Percentiles rank a stretch among this genome's conserved stretches.
These are phyloP conservation scores for Phanerotoma sp. DNA, from an alignment of 2,888 invertebrate species.

Conservation along the genomic window DNA sequence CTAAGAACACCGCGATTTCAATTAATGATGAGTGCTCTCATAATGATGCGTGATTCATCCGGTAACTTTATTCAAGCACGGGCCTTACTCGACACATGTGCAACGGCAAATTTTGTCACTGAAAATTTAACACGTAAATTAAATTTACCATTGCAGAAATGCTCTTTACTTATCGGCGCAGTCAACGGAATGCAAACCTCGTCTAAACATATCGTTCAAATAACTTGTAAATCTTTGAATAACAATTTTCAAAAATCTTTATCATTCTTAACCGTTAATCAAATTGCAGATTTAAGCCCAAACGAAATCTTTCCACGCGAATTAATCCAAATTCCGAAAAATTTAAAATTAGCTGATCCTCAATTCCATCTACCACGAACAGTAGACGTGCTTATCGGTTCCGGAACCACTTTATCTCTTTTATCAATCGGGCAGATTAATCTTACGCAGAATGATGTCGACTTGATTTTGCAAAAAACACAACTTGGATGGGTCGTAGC, in stretches of 20 bases:
- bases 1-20: not conserved
- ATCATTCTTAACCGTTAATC: not conserved
- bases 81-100: constrained; percentile 20
- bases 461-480: constrained; percentile 27
- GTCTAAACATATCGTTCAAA: constrained; percentile 10
- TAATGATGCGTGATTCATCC: constrained; percentile 2
- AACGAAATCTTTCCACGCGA: constrained; percentile 26
- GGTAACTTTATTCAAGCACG: constrained; percentile 12
- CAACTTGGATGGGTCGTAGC: constrained; percentile 30
- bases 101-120: constrained; percentile 10
- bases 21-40: constrained; percentile 20
- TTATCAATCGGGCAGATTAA: constrained; percentile 19
- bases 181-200: constrained; percentile 14
- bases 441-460: constrained; percentile 9
- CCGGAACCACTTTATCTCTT: constrained; percentile 15
- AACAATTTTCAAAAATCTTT: constrained; percentile 5
- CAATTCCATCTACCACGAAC: constrained; percentile 14
- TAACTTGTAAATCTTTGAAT: not conserved
- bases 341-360: constrained; percentile 12
- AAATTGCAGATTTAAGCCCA: constrained; percentile 22
- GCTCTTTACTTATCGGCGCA: constrained; percentile 9
- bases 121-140: not conserved
- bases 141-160: not conserved
- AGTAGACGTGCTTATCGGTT: constrained; percentile 14
- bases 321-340: not conserved